Evolutionary conservation across 2,113 vertebrate species (phyloP).

Genomic region (human): GRCh38 chr12:85581001-85581500

Average conservation of each 20-base stretch:
- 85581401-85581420: background rate
- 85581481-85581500: background rate
- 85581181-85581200: background rate
- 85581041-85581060: slow-evolving; percentile 68
- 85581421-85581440: background rate
- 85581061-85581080: slow-evolving; percentile 70
- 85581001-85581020: slow-evolving; percentile 56
- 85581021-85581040: slow-evolving; percentile 71
- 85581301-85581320: background rate
- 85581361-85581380: background rate
- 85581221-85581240: background rate
- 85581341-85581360: background rate
- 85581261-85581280: background rate
- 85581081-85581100: slow-evolving; percentile 29
- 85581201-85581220: background rate
- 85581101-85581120: background rate
- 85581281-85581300: background rate
- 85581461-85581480: background rate
- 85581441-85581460: background rate
- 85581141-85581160: background rate
- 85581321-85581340: slow-evolving; percentile 23
- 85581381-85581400: background rate
- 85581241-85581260: background rate
- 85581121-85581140: background rate
- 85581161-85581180: background rate